Evolutionary conservation across 2,113 vertebrate species (phyloP), one percentile per base, ranked within the genome.

Genomic region (Heloderma charlesbogerti): DNA sequence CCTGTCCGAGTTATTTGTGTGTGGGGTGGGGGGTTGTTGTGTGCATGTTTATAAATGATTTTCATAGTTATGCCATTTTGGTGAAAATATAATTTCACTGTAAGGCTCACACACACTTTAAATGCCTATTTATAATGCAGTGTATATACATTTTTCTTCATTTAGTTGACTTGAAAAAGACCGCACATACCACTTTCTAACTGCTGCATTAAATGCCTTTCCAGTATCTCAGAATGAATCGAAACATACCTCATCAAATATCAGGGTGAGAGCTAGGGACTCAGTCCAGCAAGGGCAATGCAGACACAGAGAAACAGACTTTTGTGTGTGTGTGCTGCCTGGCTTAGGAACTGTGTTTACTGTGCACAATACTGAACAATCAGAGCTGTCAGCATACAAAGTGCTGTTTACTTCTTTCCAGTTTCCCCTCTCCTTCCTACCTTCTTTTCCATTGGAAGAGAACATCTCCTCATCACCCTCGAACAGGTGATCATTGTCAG

Each of bases 11-110:
- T 87, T 57, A 25, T 51, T n/a, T 51, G 15, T 16, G 12, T 31
- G n/a, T n/a, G n/a, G n/a, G 9, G 69, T 25, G 69, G 6, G 67
- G 67, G 18, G 63, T 18, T 40, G 3, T 5, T 29, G 18, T 37
- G 10, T 37, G 93, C 90, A 92, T 85, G 0, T 91, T 51, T 34
- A 48, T 40, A 96, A 96, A 94, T 90, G 40, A 97, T 96, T 96
- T 96, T 95, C 97, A 91, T 96, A 80, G 67, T 95, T 94, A 93
- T 96, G 95, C 96, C 88, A 95, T 95, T 97, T 81, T 96, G 86
- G 94, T 95, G 95, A 95, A 96, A 96, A 94, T 93, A 95, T 94
- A 94, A 97, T 93, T 94, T 97, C 54, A 95, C 89, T 90, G 92
- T 90, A 96, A 94, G 89, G 94, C 92, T 95, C 91, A 43, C 37